phyloP scores from a whole-genome alignment of 2,113 vertebrate genomes.

The Delphinus delphis region DNA sequence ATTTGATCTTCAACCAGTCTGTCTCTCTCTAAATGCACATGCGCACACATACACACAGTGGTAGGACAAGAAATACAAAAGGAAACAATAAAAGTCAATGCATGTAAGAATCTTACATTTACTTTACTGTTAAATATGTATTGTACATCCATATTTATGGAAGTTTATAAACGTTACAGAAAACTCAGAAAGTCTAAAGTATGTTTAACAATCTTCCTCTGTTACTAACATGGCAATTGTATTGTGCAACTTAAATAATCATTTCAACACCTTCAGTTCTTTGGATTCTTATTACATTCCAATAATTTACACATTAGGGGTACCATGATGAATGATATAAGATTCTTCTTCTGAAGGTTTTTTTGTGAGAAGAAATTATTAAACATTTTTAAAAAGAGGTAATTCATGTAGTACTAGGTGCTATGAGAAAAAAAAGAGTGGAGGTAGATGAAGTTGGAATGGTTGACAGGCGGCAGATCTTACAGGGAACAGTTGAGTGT shows the following conservation, averaged over 20 bases:
- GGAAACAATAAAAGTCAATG: background rate
- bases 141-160: background rate
- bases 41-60: background rate
- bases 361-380: background rate
- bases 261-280: background rate
- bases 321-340: background rate
- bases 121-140: background rate
- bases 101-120: background rate
- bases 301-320: background rate
- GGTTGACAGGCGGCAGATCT: background rate
- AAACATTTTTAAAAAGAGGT: background rate
- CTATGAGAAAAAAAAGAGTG: background rate
- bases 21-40: background rate
- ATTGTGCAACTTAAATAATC: background rate
- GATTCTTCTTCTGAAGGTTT: background rate
- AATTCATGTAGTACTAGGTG: background rate
- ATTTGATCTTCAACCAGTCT: background rate
- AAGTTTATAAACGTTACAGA: background rate
- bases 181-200: background rate
- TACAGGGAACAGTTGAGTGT: background rate
- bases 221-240: background rate
- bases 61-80: background rate
- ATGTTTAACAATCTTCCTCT: background rate
- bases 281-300: background rate
- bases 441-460: background rate